Evolutionary conservation across 23 tunicate species (phyloP).

Genomic region (Halocynthia roretzi): DNA sequence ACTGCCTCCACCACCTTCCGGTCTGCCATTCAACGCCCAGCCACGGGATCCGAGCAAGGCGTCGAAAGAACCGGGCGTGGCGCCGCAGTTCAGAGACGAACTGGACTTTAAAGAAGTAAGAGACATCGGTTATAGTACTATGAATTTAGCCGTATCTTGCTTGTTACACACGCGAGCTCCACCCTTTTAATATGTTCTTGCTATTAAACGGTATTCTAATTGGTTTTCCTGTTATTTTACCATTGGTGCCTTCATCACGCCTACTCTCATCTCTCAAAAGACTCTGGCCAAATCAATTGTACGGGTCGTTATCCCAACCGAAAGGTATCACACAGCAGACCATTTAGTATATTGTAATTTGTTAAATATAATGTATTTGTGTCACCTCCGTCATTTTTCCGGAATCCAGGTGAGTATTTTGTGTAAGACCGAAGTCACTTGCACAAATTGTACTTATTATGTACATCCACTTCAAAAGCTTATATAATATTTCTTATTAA

Average conservation of each 20-base stretch:
- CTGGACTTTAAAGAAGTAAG: constrained; percentile 88
- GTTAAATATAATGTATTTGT: no score
- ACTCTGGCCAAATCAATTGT: constrained; percentile 90
- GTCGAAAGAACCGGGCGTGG: constrained; percentile 57
- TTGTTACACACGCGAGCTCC: not conserved
- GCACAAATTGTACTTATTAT: no score
- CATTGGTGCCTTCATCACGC: constrained; percentile 27
- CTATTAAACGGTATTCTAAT: constrained; percentile 11
- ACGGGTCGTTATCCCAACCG: constrained; percentile 95
- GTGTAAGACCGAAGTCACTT: no score
- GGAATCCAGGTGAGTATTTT: no score
- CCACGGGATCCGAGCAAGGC: constrained; percentile 64
- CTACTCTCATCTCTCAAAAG: constrained; percentile 32
- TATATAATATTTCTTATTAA: no score
- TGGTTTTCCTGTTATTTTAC: constrained; percentile 33
- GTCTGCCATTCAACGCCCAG: constrained; percentile 89
- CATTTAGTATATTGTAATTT: no score
- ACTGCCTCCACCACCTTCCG: constrained; percentile 93
- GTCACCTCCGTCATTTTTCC: no score
- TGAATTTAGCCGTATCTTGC: not conserved
- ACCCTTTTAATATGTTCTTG: not conserved
- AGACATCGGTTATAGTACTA: not conserved
- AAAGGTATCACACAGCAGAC: constrained; percentile 49
- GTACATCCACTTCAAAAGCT: no score
- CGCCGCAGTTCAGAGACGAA: constrained; percentile 69